Evolutionary conservation across 2,888 invertebrate species (phyloP).

Genomic region (Cloeon dipterum): DNA sequence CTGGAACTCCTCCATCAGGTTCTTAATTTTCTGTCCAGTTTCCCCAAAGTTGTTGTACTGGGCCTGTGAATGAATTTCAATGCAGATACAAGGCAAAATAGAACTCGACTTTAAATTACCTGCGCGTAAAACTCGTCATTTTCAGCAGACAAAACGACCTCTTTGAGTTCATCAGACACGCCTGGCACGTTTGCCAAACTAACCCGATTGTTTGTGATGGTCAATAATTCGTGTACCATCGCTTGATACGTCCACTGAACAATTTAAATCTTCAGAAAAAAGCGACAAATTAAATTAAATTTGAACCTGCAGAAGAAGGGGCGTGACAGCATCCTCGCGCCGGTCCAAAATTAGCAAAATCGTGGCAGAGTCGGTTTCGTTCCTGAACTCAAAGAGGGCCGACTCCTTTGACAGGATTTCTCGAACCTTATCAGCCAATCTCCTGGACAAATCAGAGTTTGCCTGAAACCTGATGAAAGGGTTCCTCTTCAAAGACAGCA

Average conservation of each 20-base stretch:
- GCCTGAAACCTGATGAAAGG: slow-evolving; percentile 75
- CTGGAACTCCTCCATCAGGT: slow-evolving; percentile 94
- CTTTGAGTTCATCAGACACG: slow-evolving; percentile 68
- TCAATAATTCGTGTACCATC: slow-evolving; percentile 94
- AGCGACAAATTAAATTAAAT: slow-evolving; percentile 1
- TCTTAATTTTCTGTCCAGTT: slow-evolving; percentile 91
- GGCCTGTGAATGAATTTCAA: slow-evolving; percentile 32
- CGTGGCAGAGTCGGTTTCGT: slow-evolving; percentile 42
- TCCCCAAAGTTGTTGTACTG: slow-evolving; percentile 94
- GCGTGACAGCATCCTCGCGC: slow-evolving; percentile 87
- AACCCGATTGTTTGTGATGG: slow-evolving; percentile 83
- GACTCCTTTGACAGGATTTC: slow-evolving; percentile 71
- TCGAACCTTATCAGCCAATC: slow-evolving; percentile 63
- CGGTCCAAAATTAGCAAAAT: slow-evolving; percentile 78
- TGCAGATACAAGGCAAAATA: slow-evolving; percentile 3
- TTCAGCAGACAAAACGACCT: slow-evolving; percentile 82
- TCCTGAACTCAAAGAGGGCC: slow-evolving; percentile 65
- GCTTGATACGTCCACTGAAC: slow-evolving; percentile 97
- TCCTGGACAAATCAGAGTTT: slow-evolving; percentile 62
- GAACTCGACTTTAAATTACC: slow-evolving; percentile 21
- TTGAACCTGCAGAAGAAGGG: slow-evolving; percentile 68
- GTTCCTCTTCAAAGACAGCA: slow-evolving; percentile 75
- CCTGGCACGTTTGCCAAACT: slow-evolving; percentile 65
- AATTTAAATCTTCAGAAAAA: slow-evolving; percentile 5
- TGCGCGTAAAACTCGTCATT: slow-evolving; percentile 94